Conservation (phyloP, 2,888 invertebrate genomes). For the Parnassius smintheus region DNA sequence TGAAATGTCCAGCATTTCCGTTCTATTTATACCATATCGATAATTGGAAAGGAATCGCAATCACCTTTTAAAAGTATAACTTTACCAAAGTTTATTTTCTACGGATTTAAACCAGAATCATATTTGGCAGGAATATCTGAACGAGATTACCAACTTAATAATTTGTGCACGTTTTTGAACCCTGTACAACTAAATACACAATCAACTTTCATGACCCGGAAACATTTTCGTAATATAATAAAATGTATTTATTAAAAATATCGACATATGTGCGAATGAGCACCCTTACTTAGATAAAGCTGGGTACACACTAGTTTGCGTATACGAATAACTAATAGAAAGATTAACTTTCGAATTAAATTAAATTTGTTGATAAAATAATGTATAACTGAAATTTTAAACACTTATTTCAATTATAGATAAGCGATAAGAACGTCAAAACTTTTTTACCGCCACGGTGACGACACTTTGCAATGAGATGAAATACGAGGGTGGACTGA, state of each 20-base stretch:
- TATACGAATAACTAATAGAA: background rate
- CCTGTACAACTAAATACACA: slow-evolving; percentile 7
- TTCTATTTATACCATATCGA: background rate
- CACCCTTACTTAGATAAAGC: slow-evolving; percentile 40
- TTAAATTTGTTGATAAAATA: too few species aligned
- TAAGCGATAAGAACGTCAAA: too few species aligned
- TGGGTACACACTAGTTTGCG: slow-evolving; percentile 21
- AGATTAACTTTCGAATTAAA: too few species aligned
- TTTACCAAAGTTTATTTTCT: background rate
- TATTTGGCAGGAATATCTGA: slow-evolving; percentile 20
- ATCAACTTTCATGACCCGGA: background rate
- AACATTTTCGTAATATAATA: slow-evolving; percentile 11
- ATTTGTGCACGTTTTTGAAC: slow-evolving; percentile 19
- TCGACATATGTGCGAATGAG: slow-evolving; percentile 44
- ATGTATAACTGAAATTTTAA: too few species aligned
- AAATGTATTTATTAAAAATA: slow-evolving; percentile 32
- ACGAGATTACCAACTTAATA: slow-evolving; percentile 8
- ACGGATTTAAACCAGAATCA: slow-evolving; percentile 15
- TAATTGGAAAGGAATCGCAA: slow-evolving; percentile 1
- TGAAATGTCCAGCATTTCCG: too few species aligned
- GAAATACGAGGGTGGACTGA: too few species aligned
- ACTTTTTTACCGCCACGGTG: too few species aligned
- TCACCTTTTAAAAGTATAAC: slow-evolving; percentile 27
- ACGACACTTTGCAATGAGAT: too few species aligned
- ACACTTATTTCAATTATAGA: too few species aligned